A percentile compares a stretch with the other conserved stretches of the same genome.
These are phyloP conservation scores for Calyptommatus sinebrachiatus DNA, from an alignment of 2,113 vertebrate genomes.

Conservation along the genomic window DNA sequence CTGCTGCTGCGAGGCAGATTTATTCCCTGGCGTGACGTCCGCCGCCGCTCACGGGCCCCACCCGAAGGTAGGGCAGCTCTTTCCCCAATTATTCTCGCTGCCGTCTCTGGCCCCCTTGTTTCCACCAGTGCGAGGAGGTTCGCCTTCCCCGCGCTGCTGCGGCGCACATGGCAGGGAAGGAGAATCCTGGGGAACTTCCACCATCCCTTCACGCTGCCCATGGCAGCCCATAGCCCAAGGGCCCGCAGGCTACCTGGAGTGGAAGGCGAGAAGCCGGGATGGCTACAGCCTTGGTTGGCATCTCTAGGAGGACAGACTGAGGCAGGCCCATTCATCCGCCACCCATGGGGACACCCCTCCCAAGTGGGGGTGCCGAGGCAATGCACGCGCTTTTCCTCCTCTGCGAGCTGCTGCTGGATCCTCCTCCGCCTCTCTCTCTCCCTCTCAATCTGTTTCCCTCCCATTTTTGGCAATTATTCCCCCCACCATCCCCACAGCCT, in stretches of 20 bases:
- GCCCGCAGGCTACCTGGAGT: neutral
- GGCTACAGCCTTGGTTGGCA: neutral
- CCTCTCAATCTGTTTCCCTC: too few relatives aligned
- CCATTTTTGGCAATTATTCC: neutral
- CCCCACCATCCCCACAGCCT: neutral
- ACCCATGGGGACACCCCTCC: too few relatives aligned
- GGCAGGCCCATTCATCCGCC: neutral
- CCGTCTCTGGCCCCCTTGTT: too few relatives aligned
- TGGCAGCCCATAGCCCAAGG: neutral
- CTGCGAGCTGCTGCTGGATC: neutral
- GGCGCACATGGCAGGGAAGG: neutral
- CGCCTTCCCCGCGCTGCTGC: neutral
- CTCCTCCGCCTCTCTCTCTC: neutral
- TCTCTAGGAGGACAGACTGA: neutral
- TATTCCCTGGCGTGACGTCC: neutral
- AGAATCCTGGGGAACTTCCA: neutral
- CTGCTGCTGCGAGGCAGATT: neutral
- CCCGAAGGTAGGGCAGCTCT: slow-evolving; percentile 19
- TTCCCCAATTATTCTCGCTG: neutral
- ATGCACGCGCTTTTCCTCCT: neutral
- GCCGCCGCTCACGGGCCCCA: slow-evolving; percentile 3
- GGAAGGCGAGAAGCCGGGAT: neutral
- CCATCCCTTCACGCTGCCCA: neutral
- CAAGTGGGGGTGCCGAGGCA: neutral
- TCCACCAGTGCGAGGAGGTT: neutral